Evolutionary conservation across 1,140 invertebrate species (phyloP), one percentile per base, ranked within the genome.

Genomic region (Grapholita molesta): DNA sequence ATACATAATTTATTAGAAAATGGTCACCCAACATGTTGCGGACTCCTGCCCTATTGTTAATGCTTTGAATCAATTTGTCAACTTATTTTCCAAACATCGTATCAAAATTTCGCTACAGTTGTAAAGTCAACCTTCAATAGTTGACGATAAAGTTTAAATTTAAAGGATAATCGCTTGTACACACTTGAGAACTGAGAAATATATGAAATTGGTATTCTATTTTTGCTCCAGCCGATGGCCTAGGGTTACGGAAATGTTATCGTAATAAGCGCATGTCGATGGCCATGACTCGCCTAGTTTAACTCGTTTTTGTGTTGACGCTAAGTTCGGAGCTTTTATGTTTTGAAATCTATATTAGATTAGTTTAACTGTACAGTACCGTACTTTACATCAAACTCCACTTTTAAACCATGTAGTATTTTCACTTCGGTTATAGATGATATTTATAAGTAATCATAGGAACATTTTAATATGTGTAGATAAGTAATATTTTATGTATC

Each of bases 181-280:
- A 48, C 18, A 48, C 18, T 48, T 48, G n/a, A 48, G 8, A 48
- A 48, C 18, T 2, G 35, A 18, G 18, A 1, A 48, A 9, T 48
- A 21, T 32, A 61, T 25, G n/a, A 25, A 48, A 61, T 61, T 61
- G 55, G 55, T 61, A 61, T 61, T 61, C 55, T 30, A 61, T 61
- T 61, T 48, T 61, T 61, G 55, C n/a, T 30, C n/a, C 55, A 15
- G 21, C 55, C 12, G 24, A 28, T 61, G 25, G 55, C 55, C 15
- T 21, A n/a, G 8, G 42, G 42, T n/a, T 48, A 48, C 42, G 42
- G 42, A 48, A 48, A 48, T n/a, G 21, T 48, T 61, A 61, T 8
- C 25, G 55, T 61, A 61, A 61, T 28, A 48, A n/a, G 42, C 42
- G 42, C 42, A 15, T 21, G 18, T 8, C 18, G 18, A 38, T 38